Evolutionary conservation across 1,140 invertebrate species (phyloP).

Genomic region (Bicyclus anynana): DNA sequence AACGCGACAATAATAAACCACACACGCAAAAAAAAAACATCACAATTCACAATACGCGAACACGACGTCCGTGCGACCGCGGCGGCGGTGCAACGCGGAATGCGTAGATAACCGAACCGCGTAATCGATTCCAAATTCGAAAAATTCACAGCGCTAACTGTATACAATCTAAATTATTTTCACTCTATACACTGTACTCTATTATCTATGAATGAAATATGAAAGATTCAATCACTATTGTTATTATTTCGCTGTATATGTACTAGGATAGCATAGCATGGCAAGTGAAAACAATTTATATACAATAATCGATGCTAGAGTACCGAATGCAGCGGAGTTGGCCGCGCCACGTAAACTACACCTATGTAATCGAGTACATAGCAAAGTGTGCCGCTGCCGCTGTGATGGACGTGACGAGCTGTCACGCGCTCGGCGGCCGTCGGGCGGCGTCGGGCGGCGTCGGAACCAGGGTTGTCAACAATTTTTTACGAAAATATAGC

Average conservation of each 20-base stretch:
- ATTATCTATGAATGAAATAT: too few species aligned
- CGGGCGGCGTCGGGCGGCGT: conserved; percentile 14
- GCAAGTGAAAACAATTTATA: too few species aligned
- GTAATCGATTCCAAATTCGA: neutral
- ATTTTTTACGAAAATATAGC: too few species aligned
- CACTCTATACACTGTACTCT: too few species aligned
- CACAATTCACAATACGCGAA: conserved; percentile 1
- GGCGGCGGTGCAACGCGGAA: conserved; percentile 6
- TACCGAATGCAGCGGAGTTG: conserved; percentile 44
- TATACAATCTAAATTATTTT: too few species aligned
- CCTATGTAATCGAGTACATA: conserved; percentile 66
- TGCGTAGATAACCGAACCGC: conserved; percentile 2
- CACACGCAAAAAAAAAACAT: neutral
- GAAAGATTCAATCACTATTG: too few species aligned
- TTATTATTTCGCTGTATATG: too few species aligned
- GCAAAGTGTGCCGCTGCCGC: conserved; percentile 59
- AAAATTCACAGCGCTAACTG: conserved; percentile 14
- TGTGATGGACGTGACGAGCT: conserved; percentile 66
- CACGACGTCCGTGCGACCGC: conserved; percentile 19
- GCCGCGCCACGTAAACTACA: conserved; percentile 40
- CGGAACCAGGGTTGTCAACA: too few species aligned
- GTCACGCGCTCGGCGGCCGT: conserved; percentile 53
- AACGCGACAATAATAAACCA: too few species aligned
- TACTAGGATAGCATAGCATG: too few species aligned
- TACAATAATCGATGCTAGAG: conserved; percentile 41